phyloP scores from a whole-genome alignment of 1,140 invertebrate genomes.

The Ceratina australensis region DNA sequence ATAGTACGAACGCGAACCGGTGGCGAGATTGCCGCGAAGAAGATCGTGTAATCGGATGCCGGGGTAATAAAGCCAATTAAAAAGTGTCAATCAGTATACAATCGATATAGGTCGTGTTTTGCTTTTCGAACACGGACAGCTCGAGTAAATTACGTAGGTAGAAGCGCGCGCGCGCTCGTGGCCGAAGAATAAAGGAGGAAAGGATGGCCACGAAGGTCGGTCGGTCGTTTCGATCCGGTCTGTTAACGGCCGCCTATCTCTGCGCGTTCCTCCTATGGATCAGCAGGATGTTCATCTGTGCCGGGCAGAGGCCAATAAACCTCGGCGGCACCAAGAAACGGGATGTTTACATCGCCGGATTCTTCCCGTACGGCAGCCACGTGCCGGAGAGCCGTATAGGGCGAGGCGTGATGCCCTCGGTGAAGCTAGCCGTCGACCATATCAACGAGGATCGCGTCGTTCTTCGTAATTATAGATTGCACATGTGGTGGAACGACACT shows the following conservation, averaged over 20 bases:
- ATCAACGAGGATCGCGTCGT: conserved; percentile 93
- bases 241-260: conserved; percentile 31
- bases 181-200: no score
- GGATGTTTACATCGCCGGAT: conserved; percentile 94
- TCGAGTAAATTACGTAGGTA: background rate
- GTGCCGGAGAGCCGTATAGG: conserved; percentile 85
- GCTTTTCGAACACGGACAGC: background rate
- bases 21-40: conserved; percentile 14
- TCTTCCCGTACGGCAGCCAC: conserved; percentile 91
- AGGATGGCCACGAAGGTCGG: conserved; percentile 7
- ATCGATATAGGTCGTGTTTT: conserved; percentile 20
- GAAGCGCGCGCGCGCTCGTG: no score
- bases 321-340: conserved; percentile 79
- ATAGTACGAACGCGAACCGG: conserved; percentile 18
- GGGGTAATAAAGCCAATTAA: conserved; percentile 29
- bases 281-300: conserved; percentile 63
- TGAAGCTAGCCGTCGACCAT: conserved; percentile 94
- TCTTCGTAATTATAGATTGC: conserved; percentile 91
- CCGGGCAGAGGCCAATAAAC: conserved; percentile 81
- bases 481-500: conserved; percentile 97
- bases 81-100: conserved; percentile 9
- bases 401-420: conserved; percentile 95
- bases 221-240: conserved; percentile 51
- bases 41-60: conserved; percentile 6
- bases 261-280: conserved; percentile 62